Evolutionary conservation across 2,797 vertebrate genomes (phyloP).

Genomic region (Varecia variegata): DNA sequence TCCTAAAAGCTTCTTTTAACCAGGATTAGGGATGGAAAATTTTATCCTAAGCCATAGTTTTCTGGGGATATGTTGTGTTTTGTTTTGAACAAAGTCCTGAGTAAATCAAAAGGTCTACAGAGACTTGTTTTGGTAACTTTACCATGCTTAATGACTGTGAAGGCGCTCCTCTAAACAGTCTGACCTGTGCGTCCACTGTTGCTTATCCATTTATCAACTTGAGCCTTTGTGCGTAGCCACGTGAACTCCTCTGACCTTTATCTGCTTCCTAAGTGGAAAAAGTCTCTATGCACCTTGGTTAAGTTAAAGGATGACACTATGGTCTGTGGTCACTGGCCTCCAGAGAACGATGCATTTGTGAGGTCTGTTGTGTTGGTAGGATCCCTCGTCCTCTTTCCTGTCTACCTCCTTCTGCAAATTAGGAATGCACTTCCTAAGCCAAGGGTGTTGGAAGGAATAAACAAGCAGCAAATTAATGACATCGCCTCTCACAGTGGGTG

Average conservation of each 20-base stretch:
- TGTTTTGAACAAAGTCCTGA: constrained; percentile 19
- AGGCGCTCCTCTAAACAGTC: background rate
- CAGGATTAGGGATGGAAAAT: constrained; percentile 25
- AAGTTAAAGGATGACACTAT: background rate
- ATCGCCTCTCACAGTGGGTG: background rate
- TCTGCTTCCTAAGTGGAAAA: background rate
- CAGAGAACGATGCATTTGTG: background rate
- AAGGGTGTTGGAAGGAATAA: background rate
- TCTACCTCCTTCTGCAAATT: background rate
- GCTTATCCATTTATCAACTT: background rate
- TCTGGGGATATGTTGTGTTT: background rate
- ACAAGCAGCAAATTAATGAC: background rate
- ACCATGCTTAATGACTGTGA: background rate
- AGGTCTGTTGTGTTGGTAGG: background rate
- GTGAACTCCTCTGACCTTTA: background rate
- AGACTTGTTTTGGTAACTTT: background rate
- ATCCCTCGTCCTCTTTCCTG: background rate
- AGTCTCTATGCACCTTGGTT: background rate
- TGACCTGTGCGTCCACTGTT: background rate
- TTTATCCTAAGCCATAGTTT: constrained; percentile 29
- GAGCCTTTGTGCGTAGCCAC: background rate
- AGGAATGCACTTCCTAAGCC: background rate
- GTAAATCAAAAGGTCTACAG: background rate
- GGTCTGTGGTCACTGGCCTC: background rate
- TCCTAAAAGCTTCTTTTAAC: background rate